phyloP scores from a whole-genome alignment of 53 echinoderm and acorn worm species.

The Holothuria scabra region DNA sequence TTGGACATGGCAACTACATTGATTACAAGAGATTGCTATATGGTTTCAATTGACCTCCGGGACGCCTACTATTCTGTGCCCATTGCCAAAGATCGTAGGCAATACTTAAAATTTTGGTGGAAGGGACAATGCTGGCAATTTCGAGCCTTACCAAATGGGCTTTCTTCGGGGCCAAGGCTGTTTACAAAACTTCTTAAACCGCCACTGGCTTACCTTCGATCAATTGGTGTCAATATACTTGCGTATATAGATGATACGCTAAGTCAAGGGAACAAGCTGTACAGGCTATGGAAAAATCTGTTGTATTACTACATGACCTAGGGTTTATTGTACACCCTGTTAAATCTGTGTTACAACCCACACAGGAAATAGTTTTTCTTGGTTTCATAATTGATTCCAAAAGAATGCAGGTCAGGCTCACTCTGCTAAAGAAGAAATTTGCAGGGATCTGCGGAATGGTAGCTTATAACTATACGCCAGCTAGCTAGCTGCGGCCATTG shows the following conservation, averaged over 20 bases:
- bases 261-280: not conserved
- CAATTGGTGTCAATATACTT: constrained; percentile 5
- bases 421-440: not conserved
- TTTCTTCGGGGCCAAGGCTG: constrained; percentile 46
- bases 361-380: constrained; percentile 55
- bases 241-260: constrained; percentile 48
- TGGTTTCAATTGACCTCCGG: constrained; percentile 56
- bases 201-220: constrained; percentile 22
- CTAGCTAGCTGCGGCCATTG: constrained; percentile 3
- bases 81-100: constrained; percentile 39
- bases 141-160: constrained; percentile 52
- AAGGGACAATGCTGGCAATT: constrained; percentile 33
- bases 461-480: not conserved
- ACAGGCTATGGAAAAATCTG: not conserved
- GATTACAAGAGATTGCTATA: constrained; percentile 53
- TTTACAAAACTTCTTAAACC: constrained; percentile 67
- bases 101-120: constrained; percentile 52
- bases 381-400: constrained; percentile 60
- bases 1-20: constrained; percentile 31
- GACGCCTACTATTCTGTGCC: constrained; percentile 68
- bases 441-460: constrained; percentile 10
- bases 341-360: constrained; percentile 61
- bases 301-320: constrained; percentile 18
- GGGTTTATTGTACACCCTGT: constrained; percentile 56
- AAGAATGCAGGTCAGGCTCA: constrained; percentile 47